Evolutionary conservation across 1,140 invertebrate species (phyloP).

Genomic region (Dinoponera quadriceps): DNA sequence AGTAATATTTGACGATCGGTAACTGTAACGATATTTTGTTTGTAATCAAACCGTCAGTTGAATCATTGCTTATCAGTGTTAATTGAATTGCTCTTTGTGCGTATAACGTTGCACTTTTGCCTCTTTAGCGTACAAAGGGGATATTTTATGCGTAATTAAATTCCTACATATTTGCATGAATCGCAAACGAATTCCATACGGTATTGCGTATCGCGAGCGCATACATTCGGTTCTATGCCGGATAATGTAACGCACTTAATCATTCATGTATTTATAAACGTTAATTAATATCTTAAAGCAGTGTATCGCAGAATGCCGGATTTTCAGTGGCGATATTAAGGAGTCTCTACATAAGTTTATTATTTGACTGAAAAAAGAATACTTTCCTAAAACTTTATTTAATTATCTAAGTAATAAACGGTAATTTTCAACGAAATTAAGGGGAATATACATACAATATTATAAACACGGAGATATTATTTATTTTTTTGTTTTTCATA

Average conservation of each 20-base stretch:
- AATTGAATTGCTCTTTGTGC: slow-evolving; percentile 26
- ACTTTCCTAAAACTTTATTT: too few relatives aligned
- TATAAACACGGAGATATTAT: too few relatives aligned
- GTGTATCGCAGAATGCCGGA: too few relatives aligned
- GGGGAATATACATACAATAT: too few relatives aligned
- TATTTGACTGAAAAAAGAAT: too few relatives aligned
- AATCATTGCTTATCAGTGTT: background rate
- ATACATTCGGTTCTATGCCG: background rate
- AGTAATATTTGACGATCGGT: background rate
- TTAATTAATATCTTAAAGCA: too few relatives aligned
- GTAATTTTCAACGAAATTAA: too few relatives aligned
- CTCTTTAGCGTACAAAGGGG: background rate
- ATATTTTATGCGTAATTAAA: slow-evolving; percentile 49
- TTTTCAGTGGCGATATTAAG: too few relatives aligned
- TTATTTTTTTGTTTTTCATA: too few relatives aligned
- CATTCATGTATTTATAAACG: slow-evolving; percentile 19
- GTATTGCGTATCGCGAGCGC: background rate
- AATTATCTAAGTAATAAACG: too few relatives aligned
- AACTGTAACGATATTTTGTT: background rate
- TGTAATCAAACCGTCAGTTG: background rate
- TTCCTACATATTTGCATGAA: slow-evolving; percentile 11
- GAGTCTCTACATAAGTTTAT: too few relatives aligned
- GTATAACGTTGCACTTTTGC: slow-evolving; percentile 1
- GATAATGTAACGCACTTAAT: slow-evolving; percentile 27
- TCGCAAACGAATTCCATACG: slow-evolving; percentile 30